phyloP scores from a whole-genome alignment of 2,113 vertebrate genomes.

The Ascaphus truei region DNA sequence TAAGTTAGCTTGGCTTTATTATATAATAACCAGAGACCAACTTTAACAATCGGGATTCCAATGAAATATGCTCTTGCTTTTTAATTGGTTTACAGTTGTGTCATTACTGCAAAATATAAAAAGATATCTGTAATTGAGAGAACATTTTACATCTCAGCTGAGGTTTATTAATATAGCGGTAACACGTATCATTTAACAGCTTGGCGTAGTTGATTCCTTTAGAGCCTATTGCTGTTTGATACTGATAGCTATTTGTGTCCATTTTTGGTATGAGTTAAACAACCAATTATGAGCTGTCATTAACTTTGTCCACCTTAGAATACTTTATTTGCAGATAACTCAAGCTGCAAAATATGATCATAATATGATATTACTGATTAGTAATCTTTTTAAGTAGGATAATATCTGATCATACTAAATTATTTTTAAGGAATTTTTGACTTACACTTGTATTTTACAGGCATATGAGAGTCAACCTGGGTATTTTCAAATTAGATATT shows the following conservation, averaged over 20 bases:
- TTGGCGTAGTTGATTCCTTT: too few relatives aligned
- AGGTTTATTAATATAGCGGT: neutral
- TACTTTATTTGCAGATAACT: too few relatives aligned
- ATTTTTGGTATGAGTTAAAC: too few relatives aligned
- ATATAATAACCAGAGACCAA: neutral
- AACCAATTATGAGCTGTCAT: too few relatives aligned
- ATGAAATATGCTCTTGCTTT: neutral
- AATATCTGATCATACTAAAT: too few relatives aligned
- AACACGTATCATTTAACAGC: neutral
- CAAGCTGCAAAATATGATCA: too few relatives aligned
- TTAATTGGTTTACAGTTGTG: neutral
- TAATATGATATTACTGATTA: too few relatives aligned
- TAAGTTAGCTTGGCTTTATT: neutral
- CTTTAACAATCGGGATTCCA: neutral
- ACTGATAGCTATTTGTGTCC: too few relatives aligned
- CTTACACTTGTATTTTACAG: neutral
- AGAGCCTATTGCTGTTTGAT: too few relatives aligned
- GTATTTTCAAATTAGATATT: conserved; percentile 9
- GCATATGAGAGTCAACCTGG: neutral
- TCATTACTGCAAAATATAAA: neutral
- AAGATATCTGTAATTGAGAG: neutral
- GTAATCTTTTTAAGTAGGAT: too few relatives aligned
- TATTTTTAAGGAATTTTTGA: too few relatives aligned
- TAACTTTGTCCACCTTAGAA: too few relatives aligned
- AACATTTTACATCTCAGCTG: neutral